Evolutionary conservation across 2,888 invertebrate species (phyloP).

Genomic region (Clunio marinus): DNA sequence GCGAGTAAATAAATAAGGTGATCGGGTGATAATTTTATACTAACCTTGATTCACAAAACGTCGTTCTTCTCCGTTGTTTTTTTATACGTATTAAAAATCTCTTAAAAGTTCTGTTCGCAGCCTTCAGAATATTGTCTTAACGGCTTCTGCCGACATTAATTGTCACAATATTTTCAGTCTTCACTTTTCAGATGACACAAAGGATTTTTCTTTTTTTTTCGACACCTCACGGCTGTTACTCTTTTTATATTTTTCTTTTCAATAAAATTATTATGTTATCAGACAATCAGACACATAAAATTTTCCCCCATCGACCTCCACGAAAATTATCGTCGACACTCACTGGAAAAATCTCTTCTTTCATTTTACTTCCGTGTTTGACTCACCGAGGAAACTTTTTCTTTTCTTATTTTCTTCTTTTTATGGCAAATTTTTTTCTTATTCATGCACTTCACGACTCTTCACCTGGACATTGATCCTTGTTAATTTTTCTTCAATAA

Average conservation of each 20-base stretch:
- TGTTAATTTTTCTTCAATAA: not conserved
- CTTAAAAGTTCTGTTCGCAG: not conserved
- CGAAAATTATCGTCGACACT: slow-evolving; percentile 9
- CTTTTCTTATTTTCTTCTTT: slow-evolving; percentile 11
- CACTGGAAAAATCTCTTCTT: slow-evolving; percentile 15
- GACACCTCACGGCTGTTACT: too few species aligned
- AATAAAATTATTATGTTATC: not conserved
- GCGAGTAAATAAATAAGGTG: too few species aligned
- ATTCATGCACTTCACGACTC: slow-evolving; percentile 25
- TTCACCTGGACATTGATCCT: slow-evolving; percentile 34
- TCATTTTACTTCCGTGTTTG: slow-evolving; percentile 33
- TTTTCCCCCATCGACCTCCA: not conserved
- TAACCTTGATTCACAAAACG: slow-evolving; percentile 2
- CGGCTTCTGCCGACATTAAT: not conserved
- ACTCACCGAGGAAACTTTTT: slow-evolving; percentile 18
- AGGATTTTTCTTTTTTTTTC: too few species aligned
- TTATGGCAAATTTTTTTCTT: slow-evolving; percentile 17
- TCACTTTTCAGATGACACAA: too few species aligned
- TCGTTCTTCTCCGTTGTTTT: not conserved
- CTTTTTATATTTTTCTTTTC: not conserved
- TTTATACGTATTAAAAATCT: not conserved
- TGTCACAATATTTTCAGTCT: too few species aligned
- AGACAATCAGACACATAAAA: not conserved
- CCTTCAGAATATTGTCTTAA: not conserved
- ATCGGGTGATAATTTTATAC: not conserved